Evolutionary conservation across 2,797 vertebrate genomes (phyloP), one percentile per base, ranked within the genome.

Genomic region (Phalloptychus januarius): DNA sequence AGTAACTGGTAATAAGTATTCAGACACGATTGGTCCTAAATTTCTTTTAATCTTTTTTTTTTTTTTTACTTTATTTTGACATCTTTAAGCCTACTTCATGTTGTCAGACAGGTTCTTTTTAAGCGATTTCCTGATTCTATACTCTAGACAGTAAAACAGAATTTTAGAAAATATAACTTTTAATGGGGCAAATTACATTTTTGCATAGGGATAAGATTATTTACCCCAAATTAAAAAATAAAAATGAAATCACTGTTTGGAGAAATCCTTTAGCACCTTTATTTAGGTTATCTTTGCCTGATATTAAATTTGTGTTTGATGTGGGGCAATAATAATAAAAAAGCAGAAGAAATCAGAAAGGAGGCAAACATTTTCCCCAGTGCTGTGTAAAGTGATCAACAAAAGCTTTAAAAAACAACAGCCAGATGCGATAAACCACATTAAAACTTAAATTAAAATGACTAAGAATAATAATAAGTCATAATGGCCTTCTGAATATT

Each of bases 381-480:
- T 28, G 40, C 23, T 71, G 67, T 44, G 8, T 84, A 93, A 94
- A 93, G 83, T 90, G 88, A 91, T 84, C 74, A 0, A 86, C 8
- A 89, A 83, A 45, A 80, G 77, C 77, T 80, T 86, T 63, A 89
- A 86, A 92, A 44, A 71, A 11, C 1, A 45, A 44, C 25, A 91
- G 86, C 86, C 87, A 90, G 78, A 87, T 91, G 83, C 82, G 87
- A 91, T 78, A 84, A 89, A 88, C 89, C 72, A 87, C 81, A 90
- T 88, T 83, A 88, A 91, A 90, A 93, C 87, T 93, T 93, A 94
- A 94, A 93, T 92, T 73, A 81, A 87, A 91, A 89, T 83, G 79
- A 89, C 81, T 76, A 79, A 87, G 86, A 80, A 89, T 71, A 71
- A 70, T 67, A 67, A 67, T 18, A 89, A 89, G 82, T 92, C 86